Base-by-base conservation (phyloP, 1,140 invertebrate species). In the Drosophila ambigua region DNA sequence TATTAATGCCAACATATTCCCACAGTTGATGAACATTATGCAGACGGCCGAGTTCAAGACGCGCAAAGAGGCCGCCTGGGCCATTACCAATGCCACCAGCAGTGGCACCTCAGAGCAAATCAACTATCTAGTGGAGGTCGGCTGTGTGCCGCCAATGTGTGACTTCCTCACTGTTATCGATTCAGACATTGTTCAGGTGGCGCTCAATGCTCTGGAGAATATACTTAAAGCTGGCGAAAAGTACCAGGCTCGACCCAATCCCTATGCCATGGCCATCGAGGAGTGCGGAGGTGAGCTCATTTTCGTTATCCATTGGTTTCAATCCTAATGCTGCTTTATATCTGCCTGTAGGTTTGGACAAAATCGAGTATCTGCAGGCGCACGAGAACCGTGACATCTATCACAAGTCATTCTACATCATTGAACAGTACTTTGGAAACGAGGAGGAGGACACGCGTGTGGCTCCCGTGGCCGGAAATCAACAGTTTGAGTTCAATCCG, bases 321-420 rank as follows among this genome's bases (percentile, higher is more conserved):
- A 13, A 39, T 39, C 11, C 26, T 15, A 58, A 44, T 24, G 54
- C 60, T 43, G 13, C 55, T 55, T 20, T n/a, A 5, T 11, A 41
- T 15, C 44, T 48, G 4, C 1, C 67, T 82, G 63, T 79, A 98
- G 98, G 98, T 82, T 93, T 99, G 82, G 98, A 99, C 85, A 99
- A 99, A 93, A 99, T 99, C 67, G 98, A 99, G 93, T 98, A 97
- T 92, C 93, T 99, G 5, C 98, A 99, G 92, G 97, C 97, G 11
- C 98, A 99, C 92, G 97, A 98, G 91, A 99, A 99, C 90, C 95
- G 97, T 90, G 97, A 99, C 53, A 98, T 99, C 63, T 99, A 99
- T 93, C 96, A 98, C 91, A 98, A 98, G 92, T 97, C 98, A 15
- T 98, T 98, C 90, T 96, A 98, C 89, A 97, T 99, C 66, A 99